Percentiles rank a stretch among this genome's conserved stretches.
These are phyloP conservation scores for Cinclus mexicanus DNA, from an alignment of 2,113 vertebrate species.

Conservation along the genomic window DNA sequence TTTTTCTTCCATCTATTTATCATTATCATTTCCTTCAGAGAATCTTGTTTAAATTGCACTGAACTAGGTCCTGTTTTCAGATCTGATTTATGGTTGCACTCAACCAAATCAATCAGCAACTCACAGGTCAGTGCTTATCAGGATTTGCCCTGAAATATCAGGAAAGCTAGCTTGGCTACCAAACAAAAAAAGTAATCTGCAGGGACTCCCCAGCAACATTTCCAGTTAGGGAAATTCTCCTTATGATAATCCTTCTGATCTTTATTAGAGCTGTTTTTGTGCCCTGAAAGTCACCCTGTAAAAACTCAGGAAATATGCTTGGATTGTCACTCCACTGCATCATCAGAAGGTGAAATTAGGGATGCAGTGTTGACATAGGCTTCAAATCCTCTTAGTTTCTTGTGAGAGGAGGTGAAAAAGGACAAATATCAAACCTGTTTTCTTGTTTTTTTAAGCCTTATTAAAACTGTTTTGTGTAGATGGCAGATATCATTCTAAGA, in stretches of 20 bases:
- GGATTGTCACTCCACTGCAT: background rate
- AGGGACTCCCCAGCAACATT: background rate
- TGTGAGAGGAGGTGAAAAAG: background rate
- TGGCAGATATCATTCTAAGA: background rate
- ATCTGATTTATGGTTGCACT: conserved; percentile 28
- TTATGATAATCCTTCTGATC: background rate
- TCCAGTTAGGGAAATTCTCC: background rate
- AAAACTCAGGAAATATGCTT: background rate
- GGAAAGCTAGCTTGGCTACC: background rate
- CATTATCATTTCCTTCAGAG: background rate
- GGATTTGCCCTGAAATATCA: background rate
- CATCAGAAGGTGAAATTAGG: background rate
- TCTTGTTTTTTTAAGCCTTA: background rate
- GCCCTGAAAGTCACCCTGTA: background rate
- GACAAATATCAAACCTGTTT: background rate
- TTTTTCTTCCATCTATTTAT: background rate
- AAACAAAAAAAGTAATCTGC: background rate
- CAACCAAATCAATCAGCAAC: background rate
- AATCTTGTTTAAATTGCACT: conserved; percentile 4
- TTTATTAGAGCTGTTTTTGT: background rate
- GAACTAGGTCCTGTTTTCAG: background rate
- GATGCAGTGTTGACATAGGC: background rate
- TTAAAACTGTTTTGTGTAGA: background rate
- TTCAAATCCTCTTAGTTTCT: background rate
- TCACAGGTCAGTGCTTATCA: background rate